These are phyloP conservation scores for Vicugna pacos DNA, from an alignment of 2,113 vertebrate species.

Conservation along the genomic window DNA sequence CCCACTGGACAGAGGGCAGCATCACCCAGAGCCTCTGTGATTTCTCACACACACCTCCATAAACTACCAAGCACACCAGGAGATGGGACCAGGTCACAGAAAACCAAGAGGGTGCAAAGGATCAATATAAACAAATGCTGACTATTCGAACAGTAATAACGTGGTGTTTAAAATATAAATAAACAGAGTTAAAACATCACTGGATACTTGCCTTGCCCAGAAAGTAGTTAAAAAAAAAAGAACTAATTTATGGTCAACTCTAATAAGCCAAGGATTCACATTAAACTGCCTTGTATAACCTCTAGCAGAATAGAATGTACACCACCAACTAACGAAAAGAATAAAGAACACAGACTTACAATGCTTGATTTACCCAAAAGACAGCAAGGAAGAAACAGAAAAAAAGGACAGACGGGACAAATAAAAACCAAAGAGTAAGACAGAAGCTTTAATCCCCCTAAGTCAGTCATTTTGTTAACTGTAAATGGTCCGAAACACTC, in stretches of 20 bases:
- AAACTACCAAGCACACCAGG: background rate
- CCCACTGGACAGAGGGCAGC: background rate
- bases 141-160: background rate
- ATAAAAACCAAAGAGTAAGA: background rate
- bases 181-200: too few relatives aligned
- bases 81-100: background rate
- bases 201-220: background rate
- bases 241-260: background rate
- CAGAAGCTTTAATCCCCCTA: background rate
- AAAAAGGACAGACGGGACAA: background rate
- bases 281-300: background rate
- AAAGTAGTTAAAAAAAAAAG: background rate
- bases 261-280: background rate
- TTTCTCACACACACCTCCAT: background rate
- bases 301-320: background rate
- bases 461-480: background rate
- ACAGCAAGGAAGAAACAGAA: background rate
- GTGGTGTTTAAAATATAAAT: background rate
- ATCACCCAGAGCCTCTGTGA: fast-evolving
- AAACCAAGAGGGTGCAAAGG: background rate
- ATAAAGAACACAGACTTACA: background rate
- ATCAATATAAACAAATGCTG: background rate
- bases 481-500: background rate
- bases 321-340: background rate
- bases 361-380: background rate